Percentiles rank a stretch among this genome's conserved stretches.
These are phyloP conservation scores for Neomonachus schauinslandi DNA, from an alignment of 2,113 vertebrate genomes.

Conservation along the genomic window DNA sequence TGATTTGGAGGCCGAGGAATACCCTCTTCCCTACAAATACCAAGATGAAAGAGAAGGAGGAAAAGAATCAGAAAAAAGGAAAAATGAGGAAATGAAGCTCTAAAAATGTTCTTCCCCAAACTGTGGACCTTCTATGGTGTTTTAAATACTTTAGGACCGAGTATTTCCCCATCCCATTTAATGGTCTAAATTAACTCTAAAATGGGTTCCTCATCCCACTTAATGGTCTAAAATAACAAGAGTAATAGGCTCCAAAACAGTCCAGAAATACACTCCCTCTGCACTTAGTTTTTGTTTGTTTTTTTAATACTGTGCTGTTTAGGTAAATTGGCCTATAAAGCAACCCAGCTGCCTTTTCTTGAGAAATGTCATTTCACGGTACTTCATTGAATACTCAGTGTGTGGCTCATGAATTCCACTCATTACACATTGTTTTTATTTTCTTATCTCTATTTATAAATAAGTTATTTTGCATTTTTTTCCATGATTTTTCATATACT, in stretches of 20 bases:
- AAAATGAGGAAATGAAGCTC: constrained; percentile 20
- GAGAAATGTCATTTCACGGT: background rate
- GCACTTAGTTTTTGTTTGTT: background rate
- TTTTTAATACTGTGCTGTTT: background rate
- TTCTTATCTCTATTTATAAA: background rate
- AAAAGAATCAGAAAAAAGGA: constrained; percentile 19
- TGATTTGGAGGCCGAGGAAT: background rate
- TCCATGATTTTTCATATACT: background rate
- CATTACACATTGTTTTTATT: background rate
- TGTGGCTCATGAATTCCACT: background rate
- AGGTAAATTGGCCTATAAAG: background rate
- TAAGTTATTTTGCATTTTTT: background rate
- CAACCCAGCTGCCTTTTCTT: background rate
- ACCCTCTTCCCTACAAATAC: background rate
- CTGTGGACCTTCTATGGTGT: background rate
- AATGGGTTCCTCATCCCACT: background rate
- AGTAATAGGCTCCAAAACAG: background rate
- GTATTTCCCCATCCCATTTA: background rate
- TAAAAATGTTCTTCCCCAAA: background rate
- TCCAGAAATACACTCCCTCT: background rate
- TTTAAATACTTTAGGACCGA: background rate
- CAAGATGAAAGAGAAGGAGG: constrained; percentile 11
- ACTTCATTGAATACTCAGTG: background rate
- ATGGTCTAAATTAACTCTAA: background rate
- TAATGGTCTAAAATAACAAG: background rate